A percentile compares a stretch with the other conserved stretches of the same genome.
Conservation (phyloP, 2,113 vertebrate species). For the Calidris pygmaea region DNA sequence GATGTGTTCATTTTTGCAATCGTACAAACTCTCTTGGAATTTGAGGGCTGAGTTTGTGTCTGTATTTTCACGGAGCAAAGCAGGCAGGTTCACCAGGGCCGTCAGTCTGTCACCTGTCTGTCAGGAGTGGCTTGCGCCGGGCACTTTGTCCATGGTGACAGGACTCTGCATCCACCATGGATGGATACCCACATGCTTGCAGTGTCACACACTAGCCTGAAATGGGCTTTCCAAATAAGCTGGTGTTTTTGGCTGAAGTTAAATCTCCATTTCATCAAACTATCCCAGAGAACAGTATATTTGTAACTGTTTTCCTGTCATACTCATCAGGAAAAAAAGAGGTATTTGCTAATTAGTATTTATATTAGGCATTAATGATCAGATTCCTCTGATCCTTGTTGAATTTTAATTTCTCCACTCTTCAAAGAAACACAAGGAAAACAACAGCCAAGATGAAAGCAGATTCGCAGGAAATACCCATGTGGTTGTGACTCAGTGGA, state of each 20-base stretch:
- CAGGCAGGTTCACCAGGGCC: background rate
- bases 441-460: background rate
- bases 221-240: background rate
- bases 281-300: background rate
- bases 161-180: background rate
- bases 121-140: background rate
- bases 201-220: background rate
- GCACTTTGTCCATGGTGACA: background rate
- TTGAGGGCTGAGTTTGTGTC: background rate
- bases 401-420: background rate
- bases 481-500: slow-evolving; percentile 42
- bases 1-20: background rate
- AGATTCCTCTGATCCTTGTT: background rate
- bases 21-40: background rate
- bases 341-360: background rate
- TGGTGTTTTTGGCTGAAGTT: background rate
- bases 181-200: background rate
- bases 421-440: background rate
- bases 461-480: slow-evolving; percentile 3
- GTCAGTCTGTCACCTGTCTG: background rate
- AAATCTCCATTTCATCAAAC: background rate
- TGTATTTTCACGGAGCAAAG: background rate
- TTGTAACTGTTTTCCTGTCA: background rate
- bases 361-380: background rate
- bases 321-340: background rate